These are phyloP conservation scores for Palloptera scutellata DNA, from an alignment of 2,888 invertebrate genomes.

Conservation along the genomic window DNA sequence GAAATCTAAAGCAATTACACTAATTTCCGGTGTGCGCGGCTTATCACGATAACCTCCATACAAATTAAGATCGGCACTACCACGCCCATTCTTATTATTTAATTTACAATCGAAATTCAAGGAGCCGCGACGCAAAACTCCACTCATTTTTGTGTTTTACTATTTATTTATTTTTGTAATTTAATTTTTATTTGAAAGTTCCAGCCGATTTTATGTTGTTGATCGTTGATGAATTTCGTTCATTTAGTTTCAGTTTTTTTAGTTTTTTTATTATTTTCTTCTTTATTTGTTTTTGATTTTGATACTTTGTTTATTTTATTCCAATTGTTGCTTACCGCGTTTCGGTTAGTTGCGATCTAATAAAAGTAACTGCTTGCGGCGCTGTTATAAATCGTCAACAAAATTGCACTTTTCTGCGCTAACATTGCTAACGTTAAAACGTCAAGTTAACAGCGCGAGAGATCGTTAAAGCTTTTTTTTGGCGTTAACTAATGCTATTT, in stretches of 20 bases:
- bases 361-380: conserved; percentile 49
- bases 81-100: conserved; percentile 41
- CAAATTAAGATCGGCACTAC: conserved; percentile 53
- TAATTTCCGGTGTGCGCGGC: conserved; percentile 59
- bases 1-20: conserved; percentile 58
- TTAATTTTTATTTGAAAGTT: background rate
- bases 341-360: conserved; percentile 50
- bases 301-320: conserved; percentile 35
- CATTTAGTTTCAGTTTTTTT: conserved; percentile 25
- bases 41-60: conserved; percentile 56
- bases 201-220: background rate
- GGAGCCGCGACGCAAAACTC: conserved; percentile 58
- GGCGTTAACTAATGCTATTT: background rate
- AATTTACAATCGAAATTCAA: conserved; percentile 53
- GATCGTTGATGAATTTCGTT: background rate
- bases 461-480: conserved; percentile 28
- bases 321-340: conserved; percentile 42
- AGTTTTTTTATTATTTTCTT: conserved; percentile 31
- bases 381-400: conserved; percentile 48
- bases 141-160: conserved; percentile 50
- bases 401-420: conserved; percentile 6
- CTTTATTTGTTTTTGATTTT: conserved; percentile 32
- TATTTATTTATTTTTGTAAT: background rate
- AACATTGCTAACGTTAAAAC: background rate
- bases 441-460: conserved; percentile 4